A percentile compares a stretch with the other conserved stretches of the same genome.
phyloP scores from a whole-genome alignment of 2,888 invertebrate genomes.

The Caprella mutica region DNA sequence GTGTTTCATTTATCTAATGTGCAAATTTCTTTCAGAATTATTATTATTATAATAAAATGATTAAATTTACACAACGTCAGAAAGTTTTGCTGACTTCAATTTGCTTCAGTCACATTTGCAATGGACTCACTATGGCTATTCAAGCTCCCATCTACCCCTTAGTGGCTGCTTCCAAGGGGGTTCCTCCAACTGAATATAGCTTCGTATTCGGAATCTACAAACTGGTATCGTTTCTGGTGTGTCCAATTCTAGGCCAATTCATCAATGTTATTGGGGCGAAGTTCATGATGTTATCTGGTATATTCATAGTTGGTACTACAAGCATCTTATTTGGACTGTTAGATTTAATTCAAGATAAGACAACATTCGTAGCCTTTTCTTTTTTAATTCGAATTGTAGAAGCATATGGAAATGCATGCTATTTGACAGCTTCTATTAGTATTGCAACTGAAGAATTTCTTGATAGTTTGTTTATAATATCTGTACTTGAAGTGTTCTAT shows the following conservation, averaged over 20 bases:
- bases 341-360: slow-evolving; percentile 37
- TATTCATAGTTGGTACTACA: slow-evolving; percentile 43
- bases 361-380: slow-evolving; percentile 42
- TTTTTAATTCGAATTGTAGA: slow-evolving; percentile 44
- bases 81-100: no score
- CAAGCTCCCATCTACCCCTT: slow-evolving; percentile 76
- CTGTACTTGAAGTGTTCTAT: slow-evolving; percentile 75
- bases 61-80: no score
- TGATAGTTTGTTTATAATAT: slow-evolving; percentile 69
- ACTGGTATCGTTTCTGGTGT: slow-evolving; percentile 53
- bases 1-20: no score
- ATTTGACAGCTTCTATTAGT: slow-evolving; percentile 43
- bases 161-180: slow-evolving; percentile 70
- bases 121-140: slow-evolving; percentile 68
- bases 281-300: slow-evolving; percentile 43
- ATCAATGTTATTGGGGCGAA: slow-evolving; percentile 43
- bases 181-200: slow-evolving; percentile 68
- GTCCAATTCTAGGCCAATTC: slow-evolving; percentile 33
- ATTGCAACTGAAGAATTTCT: slow-evolving; percentile 47
- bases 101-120: no score
- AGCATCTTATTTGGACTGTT: slow-evolving; percentile 45
- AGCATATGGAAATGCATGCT: slow-evolving; percentile 42
- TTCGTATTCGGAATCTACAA: slow-evolving; percentile 79
- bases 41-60: no score
- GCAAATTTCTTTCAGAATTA: no score